Percentiles rank a stretch among this genome's conserved stretches.
Conservation (phyloP, 2,888 invertebrate genomes). For the Dexiosoma caninum region DNA sequence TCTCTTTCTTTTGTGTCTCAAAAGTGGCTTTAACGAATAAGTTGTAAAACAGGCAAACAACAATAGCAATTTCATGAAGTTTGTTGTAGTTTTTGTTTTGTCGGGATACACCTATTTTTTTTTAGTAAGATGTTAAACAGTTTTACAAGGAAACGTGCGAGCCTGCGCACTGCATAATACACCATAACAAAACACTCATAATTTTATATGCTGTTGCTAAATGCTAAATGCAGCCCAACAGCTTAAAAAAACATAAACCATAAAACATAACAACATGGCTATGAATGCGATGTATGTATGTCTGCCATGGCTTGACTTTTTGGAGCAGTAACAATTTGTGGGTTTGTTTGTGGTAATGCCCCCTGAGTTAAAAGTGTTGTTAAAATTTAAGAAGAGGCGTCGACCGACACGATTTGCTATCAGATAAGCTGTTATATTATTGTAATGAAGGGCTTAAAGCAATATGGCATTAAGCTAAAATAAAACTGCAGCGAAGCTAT, state of each 20-base stretch:
- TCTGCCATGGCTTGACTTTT: constrained; percentile 70
- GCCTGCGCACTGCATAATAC: constrained; percentile 59
- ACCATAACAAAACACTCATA: constrained; percentile 48
- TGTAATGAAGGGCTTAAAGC: constrained; percentile 68
- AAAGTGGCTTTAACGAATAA: constrained; percentile 50
- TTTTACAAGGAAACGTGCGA: constrained; percentile 65
- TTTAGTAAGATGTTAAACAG: constrained; percentile 61
- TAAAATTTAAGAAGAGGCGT: constrained; percentile 70
- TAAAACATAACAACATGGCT: constrained; percentile 62
- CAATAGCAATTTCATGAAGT: constrained; percentile 67
- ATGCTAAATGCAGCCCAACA: constrained; percentile 41
- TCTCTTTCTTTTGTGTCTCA: constrained; percentile 2
- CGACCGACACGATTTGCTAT: constrained; percentile 75
- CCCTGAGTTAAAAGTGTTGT: constrained; percentile 62
- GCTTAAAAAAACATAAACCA: constrained; percentile 13
- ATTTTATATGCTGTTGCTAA: constrained; percentile 46
- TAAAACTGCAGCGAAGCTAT: constrained; percentile 42
- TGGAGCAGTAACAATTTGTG: constrained; percentile 65
- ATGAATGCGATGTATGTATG: constrained; percentile 63
- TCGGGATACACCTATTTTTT: constrained; percentile 66
- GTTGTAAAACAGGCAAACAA: constrained; percentile 68
- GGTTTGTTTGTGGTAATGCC: constrained; percentile 68
- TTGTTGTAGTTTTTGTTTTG: constrained; percentile 48
- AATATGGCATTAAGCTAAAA: constrained; percentile 60
- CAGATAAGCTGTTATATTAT: constrained; percentile 78